phyloP scores from a whole-genome alignment of 1,140 invertebrate genomes.

The Argopecten irradians region DNA sequence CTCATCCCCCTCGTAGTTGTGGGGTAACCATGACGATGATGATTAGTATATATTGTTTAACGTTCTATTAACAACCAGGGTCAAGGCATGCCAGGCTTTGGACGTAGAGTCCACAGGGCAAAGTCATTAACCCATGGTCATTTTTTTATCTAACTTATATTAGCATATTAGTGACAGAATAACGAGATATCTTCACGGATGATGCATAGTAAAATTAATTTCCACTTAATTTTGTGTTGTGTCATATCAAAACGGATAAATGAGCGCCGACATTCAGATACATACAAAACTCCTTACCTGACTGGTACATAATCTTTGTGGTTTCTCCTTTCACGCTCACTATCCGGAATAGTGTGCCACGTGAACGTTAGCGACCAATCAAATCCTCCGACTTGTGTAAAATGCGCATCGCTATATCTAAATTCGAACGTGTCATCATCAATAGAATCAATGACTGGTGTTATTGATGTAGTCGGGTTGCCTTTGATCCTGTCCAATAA shows the following conservation, averaged over 20 bases:
- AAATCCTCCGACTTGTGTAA: constrained; percentile 88
- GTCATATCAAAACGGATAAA: neutral
- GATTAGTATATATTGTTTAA: too few relatives aligned
- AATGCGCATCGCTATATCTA: constrained; percentile 78
- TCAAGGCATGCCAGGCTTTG: too few relatives aligned
- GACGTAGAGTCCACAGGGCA: too few relatives aligned
- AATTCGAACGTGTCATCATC: constrained; percentile 94
- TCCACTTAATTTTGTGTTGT: too few relatives aligned
- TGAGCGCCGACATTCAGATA: neutral
- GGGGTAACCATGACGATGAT: too few relatives aligned
- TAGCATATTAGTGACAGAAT: too few relatives aligned
- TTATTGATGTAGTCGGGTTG: constrained; percentile 89
- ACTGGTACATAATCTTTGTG: constrained; percentile 45
- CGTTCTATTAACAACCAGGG: too few relatives aligned
- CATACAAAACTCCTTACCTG: constrained; percentile 34
- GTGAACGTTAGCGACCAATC: constrained; percentile 93
- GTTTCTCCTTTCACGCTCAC: constrained; percentile 38
- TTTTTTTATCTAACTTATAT: too few relatives aligned
- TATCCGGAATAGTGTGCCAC: constrained; percentile 81
- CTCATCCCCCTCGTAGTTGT: too few relatives aligned
- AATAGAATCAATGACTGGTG: constrained; percentile 95
- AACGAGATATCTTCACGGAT: too few relatives aligned
- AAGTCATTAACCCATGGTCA: too few relatives aligned
- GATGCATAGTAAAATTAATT: too few relatives aligned
- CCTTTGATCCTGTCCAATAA: constrained; percentile 84